A percentile compares a stretch with the other conserved stretches of the same genome.
These are phyloP conservation scores for Cyprinus carpio DNA, from an alignment of 2,113 vertebrate species.

Conservation along the genomic window DNA sequence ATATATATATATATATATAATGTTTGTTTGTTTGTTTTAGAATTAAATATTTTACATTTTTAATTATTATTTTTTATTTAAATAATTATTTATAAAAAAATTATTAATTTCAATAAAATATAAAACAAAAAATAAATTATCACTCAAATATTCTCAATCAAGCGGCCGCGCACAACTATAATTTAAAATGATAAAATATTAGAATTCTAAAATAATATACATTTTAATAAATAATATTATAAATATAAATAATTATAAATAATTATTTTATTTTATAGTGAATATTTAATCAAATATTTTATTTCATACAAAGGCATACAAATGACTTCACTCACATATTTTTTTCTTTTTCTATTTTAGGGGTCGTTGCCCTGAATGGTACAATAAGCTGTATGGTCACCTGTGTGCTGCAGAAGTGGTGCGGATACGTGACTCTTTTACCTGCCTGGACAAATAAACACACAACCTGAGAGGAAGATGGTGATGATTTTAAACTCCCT, in stretches of 20 bases:
- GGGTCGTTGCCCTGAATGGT: constrained; percentile 97
- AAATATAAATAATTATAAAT: neutral
- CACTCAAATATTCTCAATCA: no score
- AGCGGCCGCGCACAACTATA: no score
- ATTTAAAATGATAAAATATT: no score
- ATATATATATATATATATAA: no score
- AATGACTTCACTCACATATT: neutral
- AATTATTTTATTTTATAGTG: neutral
- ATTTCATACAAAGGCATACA: neutral
- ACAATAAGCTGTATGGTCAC: constrained; percentile 94
- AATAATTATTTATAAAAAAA: no score
- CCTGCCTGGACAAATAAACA: constrained; percentile 76
- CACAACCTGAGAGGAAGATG: constrained; percentile 2
- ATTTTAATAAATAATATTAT: no score
- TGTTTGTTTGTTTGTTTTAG: no score
- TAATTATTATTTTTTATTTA: no score
- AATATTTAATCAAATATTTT: neutral
- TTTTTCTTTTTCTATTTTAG: constrained; percentile 66
- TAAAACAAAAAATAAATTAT: no score
- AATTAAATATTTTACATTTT: no score
- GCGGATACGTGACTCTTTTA: constrained; percentile 92
- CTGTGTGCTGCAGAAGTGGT: constrained; percentile 89
- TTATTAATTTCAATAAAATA: no score
- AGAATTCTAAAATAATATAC: no score
- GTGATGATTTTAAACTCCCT: constrained; percentile 25